Base-by-base conservation (phyloP, 2,797 vertebrate species). In the Chaetophractus vellerosus region DNA sequence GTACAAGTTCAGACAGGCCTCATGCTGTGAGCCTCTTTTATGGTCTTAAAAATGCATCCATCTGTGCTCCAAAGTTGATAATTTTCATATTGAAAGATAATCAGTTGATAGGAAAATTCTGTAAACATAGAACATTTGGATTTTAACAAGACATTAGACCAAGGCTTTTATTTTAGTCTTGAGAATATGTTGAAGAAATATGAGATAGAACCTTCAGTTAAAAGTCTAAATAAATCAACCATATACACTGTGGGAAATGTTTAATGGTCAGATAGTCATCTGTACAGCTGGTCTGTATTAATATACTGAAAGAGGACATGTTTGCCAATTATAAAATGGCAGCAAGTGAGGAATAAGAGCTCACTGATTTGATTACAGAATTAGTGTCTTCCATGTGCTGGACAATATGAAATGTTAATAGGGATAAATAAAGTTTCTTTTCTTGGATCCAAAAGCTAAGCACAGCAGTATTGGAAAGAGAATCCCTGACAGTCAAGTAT, bases 191-290 rank as follows among this genome's bases (percentile, higher is more conserved):
- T 92, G 26, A 93, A 61, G 26, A 61, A 93, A 88, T 23, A 78
- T 55, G 41, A 95, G 16, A 10, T 71, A 64, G 55, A 52, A 79
- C 2, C 28, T 79, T 78, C 72, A 94, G 31, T 31, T 88, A 68
- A 74, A 85, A 41, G 15, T 66, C 12, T 48, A 92, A 96, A 72
- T 83, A 88, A 96, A 71, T 86, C 55, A 89, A 36, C 33, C 38
- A 36, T 7, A 52, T 1, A 26, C 16, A 57, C 4, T 8, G 4
- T 81, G 9, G n/a, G n/a, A 83, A 92, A 71, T 79, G 1, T 75
- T 26, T 87, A 91, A 63, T 50, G 68, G 21, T n/a, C 63, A 61
- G 41, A 87, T 24, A 84, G 18, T 5, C 23, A 74, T 28, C 21
- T 61, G 5, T 9, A 59, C 19, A 28, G 21, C 9, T 45, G 33